Evolutionary conservation across 1,140 invertebrate genomes (phyloP), one percentile per base, ranked within the genome.

Genomic region (Eciton burchellii): DNA sequence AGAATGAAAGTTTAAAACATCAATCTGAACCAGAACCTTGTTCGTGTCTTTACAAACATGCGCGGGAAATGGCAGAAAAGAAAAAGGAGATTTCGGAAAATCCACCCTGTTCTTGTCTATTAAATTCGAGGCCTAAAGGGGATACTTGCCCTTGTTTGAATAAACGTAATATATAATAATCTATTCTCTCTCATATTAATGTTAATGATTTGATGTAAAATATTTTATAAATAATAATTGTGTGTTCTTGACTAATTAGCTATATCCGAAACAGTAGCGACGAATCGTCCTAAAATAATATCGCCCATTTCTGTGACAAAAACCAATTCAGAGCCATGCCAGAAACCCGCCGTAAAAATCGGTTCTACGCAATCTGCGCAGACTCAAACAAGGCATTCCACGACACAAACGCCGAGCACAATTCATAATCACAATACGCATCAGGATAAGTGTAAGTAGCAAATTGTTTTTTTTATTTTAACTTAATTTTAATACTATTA

Each of bases 381-480:
- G 74, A 90, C 89, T 5, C 93, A 93, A 84, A 94, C 91, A 6
- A 91, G 92, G 82, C 92, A 94, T 83, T 93, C 92, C 29, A 94
- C 92, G 0, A 94, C 93, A 0, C 93, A 94, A 84, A 94, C 93
- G 12, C 74, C 89, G 3, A 92, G 84, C 74, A 63, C 83, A 26
- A 84, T 70, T 68, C 90, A 92, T 60, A 91, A 90, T 87, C 91
- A 93, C 52, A 84, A 76, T 70, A 68, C 81, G 66, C 88, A 91
- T 84, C 90, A 90, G 74, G 90, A 91, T 90, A 88, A 77, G 86
- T 90, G 86, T 86, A 77, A 88, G 68, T 84, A 60, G 41, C 41
- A 1, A 43, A 70, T 83, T 49, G 29, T 85, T n/a, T n/a, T n/a
- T n/a, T n/a, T n/a, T n/a, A n/a, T n/a, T n/a, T n/a, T n/a, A n/a